These are phyloP conservation scores for Hypolimnas misippus DNA, from an alignment of 2,888 invertebrate genomes.

Conservation along the genomic window DNA sequence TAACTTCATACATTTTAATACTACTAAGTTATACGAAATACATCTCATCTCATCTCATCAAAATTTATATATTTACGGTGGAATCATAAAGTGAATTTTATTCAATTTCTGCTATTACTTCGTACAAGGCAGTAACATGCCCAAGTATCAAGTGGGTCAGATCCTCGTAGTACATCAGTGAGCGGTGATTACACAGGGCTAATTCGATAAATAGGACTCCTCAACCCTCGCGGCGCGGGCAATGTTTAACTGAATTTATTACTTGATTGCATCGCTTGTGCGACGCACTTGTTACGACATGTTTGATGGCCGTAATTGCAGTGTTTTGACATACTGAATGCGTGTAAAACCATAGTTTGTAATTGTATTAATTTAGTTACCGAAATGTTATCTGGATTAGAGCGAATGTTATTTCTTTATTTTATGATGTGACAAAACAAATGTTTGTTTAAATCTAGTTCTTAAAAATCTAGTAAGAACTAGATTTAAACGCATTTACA, in stretches of 20 bases:
- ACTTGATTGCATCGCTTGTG: slow-evolving; percentile 73
- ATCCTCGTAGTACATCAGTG: slow-evolving; percentile 50
- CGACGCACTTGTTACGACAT: slow-evolving; percentile 31
- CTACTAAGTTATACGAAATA: no score
- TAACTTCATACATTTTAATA: no score
- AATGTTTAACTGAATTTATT: slow-evolving; percentile 66
- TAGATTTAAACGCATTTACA: no score
- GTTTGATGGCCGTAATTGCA: slow-evolving; percentile 34
- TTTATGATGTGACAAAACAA: not conserved
- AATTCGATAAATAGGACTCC: slow-evolving; percentile 74
- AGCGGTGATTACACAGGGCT: slow-evolving; percentile 74
- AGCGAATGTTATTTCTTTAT: not conserved
- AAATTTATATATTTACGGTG: no score
- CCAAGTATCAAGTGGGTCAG: slow-evolving; percentile 50
- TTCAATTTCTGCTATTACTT: no score
- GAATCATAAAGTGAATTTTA: no score
- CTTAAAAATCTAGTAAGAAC: not conserved
- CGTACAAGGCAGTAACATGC: no score
- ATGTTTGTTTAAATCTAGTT: not conserved
- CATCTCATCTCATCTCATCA: no score
- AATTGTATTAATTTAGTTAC: slow-evolving; percentile 22
- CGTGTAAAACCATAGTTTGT: slow-evolving; percentile 23
- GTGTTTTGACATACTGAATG: slow-evolving; percentile 40
- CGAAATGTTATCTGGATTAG: not conserved
- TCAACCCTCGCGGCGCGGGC: slow-evolving; percentile 44